These are phyloP conservation scores for Heliothis subflexa DNA, from an alignment of 1,140 invertebrate genomes.

Conservation along the genomic window DNA sequence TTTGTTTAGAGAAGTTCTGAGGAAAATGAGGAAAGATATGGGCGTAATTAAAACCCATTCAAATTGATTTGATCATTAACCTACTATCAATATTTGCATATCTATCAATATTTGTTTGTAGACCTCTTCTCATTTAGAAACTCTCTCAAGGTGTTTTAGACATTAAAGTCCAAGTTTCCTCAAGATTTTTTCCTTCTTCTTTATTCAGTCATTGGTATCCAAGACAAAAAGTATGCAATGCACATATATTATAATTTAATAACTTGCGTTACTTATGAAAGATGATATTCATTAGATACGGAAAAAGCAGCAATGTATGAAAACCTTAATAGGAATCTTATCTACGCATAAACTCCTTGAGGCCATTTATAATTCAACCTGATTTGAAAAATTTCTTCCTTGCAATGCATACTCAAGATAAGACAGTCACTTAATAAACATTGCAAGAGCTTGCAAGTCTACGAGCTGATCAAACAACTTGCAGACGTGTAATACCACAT, in stretches of 20 bases:
- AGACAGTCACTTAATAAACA: constrained; percentile 37
- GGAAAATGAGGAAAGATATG: neutral
- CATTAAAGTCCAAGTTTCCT: too few species aligned
- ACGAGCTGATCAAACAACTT: constrained; percentile 29
- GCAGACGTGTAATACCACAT: constrained; percentile 42
- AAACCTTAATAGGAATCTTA: neutral
- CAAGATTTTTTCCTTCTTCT: too few species aligned
- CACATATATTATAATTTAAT: too few species aligned
- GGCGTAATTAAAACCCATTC: neutral
- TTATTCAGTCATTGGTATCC: too few species aligned
- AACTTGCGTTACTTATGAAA: too few species aligned
- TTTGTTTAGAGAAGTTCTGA: constrained; percentile 10
- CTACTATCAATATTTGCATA: too few species aligned
- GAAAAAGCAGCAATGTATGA: too few species aligned
- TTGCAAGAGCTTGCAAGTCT: constrained; percentile 23
- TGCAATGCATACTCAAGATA: constrained; percentile 14
- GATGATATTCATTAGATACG: too few species aligned
- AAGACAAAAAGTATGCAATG: too few species aligned
- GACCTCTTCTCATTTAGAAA: too few species aligned
- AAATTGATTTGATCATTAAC: neutral
- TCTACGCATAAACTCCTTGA: neutral
- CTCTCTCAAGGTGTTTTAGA: too few species aligned
- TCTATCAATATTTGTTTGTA: neutral
- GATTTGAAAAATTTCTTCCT: neutral
- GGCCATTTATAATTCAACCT: neutral